phyloP scores from a whole-genome alignment of 53 echinoderm and acorn worm species.

The Patiria pectinifera region DNA sequence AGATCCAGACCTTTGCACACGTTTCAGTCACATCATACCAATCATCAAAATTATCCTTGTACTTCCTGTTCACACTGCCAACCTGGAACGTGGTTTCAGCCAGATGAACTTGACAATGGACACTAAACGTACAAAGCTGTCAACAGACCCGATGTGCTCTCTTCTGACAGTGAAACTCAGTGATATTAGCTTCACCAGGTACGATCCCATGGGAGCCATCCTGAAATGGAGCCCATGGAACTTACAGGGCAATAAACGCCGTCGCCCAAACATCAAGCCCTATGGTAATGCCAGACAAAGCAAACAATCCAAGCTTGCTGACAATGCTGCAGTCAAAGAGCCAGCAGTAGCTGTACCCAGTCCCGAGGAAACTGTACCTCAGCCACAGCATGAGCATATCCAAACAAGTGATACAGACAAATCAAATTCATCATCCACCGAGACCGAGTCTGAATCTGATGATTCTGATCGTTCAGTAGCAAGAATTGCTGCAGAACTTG shows the following conservation, averaged over 20 bases:
- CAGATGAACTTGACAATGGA: conserved; percentile 39
- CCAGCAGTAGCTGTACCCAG: background rate
- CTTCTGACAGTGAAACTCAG: conserved; percentile 40
- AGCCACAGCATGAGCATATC: conserved; percentile 8
- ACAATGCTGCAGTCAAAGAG: conserved; percentile 7
- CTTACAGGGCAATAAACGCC: conserved; percentile 8
- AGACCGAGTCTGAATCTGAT: conserved; percentile 14
- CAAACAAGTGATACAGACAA: background rate
- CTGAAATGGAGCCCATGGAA: conserved; percentile 39
- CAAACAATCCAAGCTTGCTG: conserved; percentile 22
- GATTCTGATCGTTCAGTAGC: background rate
- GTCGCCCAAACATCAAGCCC: background rate
- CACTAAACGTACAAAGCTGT: background rate
- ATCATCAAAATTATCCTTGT: conserved; percentile 43
- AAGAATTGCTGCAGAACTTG: conserved; percentile 3
- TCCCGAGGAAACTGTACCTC: conserved; percentile 2
- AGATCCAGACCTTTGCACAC: conserved; percentile 22
- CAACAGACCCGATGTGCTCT: conserved; percentile 21
- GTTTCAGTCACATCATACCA: conserved; percentile 28
- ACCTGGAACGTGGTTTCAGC: conserved; percentile 50
- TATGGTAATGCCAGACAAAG: conserved; percentile 22
- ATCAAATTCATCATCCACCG: conserved; percentile 2
- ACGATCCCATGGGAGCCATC: conserved; percentile 42
- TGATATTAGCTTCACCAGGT: background rate
- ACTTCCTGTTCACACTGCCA: conserved; percentile 31